Evolutionary conservation across 2,113 vertebrate species (phyloP).

Genomic region (Phalacrocorax brasilianus): DNA sequence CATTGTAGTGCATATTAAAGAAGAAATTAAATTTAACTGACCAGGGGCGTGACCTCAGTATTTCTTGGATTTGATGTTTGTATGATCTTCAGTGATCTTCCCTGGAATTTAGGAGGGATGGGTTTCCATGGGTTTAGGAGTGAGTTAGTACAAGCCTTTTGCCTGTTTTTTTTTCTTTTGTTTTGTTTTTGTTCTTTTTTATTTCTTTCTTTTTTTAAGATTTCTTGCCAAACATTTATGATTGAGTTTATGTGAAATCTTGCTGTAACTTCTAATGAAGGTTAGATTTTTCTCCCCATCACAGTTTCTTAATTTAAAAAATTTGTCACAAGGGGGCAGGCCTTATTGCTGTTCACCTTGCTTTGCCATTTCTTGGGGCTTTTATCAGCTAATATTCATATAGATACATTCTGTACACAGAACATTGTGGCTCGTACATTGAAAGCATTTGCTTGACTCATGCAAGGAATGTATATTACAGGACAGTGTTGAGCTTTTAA

Average conservation of each 20-base stretch:
- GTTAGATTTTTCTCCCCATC: neutral
- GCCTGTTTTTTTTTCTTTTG: too few relatives aligned
- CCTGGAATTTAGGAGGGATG: neutral
- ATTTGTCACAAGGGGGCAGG: neutral
- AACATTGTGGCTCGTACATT: neutral
- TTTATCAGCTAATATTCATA: rapidly evolving
- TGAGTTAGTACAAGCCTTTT: neutral
- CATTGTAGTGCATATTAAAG: neutral
- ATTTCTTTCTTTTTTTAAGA: too few relatives aligned
- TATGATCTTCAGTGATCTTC: neutral
- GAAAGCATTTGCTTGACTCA: neutral
- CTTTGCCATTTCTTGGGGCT: neutral
- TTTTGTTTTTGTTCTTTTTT: too few relatives aligned
- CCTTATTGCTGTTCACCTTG: neutral
- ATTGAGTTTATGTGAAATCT: neutral
- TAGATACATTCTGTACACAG: neutral
- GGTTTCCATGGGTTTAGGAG: neutral
- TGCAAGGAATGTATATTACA: neutral
- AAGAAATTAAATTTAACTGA: neutral
- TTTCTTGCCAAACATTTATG: neutral
- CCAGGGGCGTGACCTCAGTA: neutral
- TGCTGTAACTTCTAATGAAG: neutral
- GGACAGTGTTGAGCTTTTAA: neutral
- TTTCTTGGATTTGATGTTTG: neutral
- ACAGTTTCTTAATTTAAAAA: neutral